Evolutionary conservation across 2,888 invertebrate genomes (phyloP), one percentile per base, ranked within the genome.

Genomic region (Caenorhabditis angaria): DNA sequence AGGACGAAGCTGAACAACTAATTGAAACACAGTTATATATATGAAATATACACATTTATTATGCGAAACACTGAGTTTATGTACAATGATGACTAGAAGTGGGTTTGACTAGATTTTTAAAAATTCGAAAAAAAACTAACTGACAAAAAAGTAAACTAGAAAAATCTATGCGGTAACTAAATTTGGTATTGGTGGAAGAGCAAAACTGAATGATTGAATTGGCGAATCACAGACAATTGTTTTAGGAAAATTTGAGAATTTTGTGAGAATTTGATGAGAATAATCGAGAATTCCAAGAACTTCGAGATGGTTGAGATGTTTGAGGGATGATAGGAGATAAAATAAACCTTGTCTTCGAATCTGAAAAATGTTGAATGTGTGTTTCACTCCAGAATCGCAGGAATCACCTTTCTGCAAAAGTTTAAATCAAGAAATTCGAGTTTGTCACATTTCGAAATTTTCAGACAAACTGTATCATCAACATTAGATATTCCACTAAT

Each of bases 281-380:
- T 72, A 72, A 24, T 57, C 67, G 48, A 64, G 61, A 24, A 72
- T 72, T 50, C 72, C 72, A 25, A 72, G 68, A 10, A 72, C 72
- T 68, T 72, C 72, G 0, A 72, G 59, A 54, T 68, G 72, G 2
- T 61, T 24, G 6, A 72, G 58, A 6, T 28, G 27, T 0, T 32
- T 61, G n/a, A 72, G 48, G 27, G 64, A 61, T 0, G 67, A 61
- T 3, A 72, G 64, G 22, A 72, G 41, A 28, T 51, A 64, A n/a
- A 56, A 59, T 1, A 72, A 59, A 5, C 71, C 71, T 14, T 25
- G 60, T 14, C 20, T 55, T 27, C 61, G 59, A 6, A 70, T 51
- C 70, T 70, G 61, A 24, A 70, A 56, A 5, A 47, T 10, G 20
- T 48, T 4, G n/a, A 48, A 24, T 4, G 28, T 28, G 8, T 25